These are phyloP conservation scores for Elgaria multicarinata DNA, from an alignment of 2,113 vertebrate genomes.

Conservation along the genomic window DNA sequence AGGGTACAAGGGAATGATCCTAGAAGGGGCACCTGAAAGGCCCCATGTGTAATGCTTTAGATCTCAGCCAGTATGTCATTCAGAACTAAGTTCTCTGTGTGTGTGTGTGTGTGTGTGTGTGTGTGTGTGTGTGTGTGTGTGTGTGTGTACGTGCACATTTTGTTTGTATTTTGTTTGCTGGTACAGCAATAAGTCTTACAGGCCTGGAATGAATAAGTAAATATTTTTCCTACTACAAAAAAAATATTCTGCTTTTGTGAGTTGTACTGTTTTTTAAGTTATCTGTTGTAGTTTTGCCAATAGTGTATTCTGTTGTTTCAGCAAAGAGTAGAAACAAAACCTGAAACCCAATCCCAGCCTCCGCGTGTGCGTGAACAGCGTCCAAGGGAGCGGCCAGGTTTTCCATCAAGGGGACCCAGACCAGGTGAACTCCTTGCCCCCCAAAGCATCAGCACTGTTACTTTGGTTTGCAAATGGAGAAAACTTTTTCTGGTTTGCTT, in stretches of 20 bases:
- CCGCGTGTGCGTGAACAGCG: conserved; percentile 91
- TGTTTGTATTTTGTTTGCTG: conserved; percentile 33
- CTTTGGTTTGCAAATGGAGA: not conserved
- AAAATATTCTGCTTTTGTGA: not conserved
- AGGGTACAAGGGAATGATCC: no score
- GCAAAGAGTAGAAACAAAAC: conserved; percentile 90
- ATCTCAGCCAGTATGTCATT: not conserved
- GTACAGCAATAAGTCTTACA: conserved; percentile 68
- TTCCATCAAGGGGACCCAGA: conserved; percentile 87
- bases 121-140: not conserved
- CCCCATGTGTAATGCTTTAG: not conserved
- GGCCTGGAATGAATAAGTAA: conserved; percentile 75
- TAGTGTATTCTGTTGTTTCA: conserved; percentile 66
- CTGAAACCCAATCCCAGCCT: conserved; percentile 85
- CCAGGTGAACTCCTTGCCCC: conserved; percentile 77
- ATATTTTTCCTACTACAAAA: conserved; percentile 28
- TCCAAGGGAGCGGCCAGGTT: conserved; percentile 87
- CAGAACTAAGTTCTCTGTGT: not conserved
- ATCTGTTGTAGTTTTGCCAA: conserved; percentile 35
- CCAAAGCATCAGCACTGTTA: not conserved
- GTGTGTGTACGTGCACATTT: not conserved
- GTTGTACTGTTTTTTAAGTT: conserved; percentile 36
- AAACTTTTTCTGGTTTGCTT: not conserved
- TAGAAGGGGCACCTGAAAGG: not conserved
- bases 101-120: no score